phyloP scores from a whole-genome alignment of 1,140 invertebrate genomes.

The Ceratoteleas bidentatus region DNA sequence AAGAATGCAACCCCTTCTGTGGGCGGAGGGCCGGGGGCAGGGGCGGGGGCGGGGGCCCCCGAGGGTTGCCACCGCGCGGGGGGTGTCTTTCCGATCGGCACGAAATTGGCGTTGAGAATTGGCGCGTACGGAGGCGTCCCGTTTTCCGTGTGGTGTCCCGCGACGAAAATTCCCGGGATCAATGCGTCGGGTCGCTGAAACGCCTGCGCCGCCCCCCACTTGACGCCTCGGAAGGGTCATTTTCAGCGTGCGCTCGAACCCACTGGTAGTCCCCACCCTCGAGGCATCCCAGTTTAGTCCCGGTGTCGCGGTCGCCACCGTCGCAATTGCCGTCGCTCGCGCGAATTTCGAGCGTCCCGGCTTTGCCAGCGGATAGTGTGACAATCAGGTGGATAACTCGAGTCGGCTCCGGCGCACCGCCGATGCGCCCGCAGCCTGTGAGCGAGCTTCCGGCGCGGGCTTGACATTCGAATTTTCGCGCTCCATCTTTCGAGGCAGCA shows the following conservation, averaged over 20 bases:
- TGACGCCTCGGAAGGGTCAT: constrained; percentile 56
- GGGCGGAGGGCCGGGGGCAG: too few relatives aligned
- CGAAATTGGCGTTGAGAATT: constrained; percentile 63
- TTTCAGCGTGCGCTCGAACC: constrained; percentile 61
- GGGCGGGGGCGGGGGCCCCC: too few relatives aligned
- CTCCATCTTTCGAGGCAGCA: too few relatives aligned
- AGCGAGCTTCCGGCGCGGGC: too few relatives aligned
- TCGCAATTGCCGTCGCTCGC: constrained; percentile 37
- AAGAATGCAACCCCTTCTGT: not conserved
- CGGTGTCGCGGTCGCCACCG: constrained; percentile 58
- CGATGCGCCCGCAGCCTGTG: too few relatives aligned
- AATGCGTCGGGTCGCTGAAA: constrained; percentile 61
- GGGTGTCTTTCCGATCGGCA: constrained; percentile 37
- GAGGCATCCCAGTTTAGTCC: constrained; percentile 52
- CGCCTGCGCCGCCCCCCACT: constrained; percentile 57
- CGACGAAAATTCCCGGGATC: constrained; percentile 64
- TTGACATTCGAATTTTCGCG: too few relatives aligned
- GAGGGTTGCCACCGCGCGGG: not conserved
- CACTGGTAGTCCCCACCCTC: constrained; percentile 56
- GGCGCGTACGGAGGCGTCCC: constrained; percentile 55
- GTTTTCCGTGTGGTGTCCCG: constrained; percentile 60
- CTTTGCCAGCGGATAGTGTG: constrained; percentile 22
- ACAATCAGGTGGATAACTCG: not conserved
- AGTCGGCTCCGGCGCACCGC: too few relatives aligned
- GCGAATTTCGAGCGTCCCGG: constrained; percentile 20